Percentiles rank a stretch among this genome's conserved stretches.
These are phyloP conservation scores for Eugnorisma glareosa DNA, from an alignment of 2,888 invertebrate genomes.

Conservation along the genomic window DNA sequence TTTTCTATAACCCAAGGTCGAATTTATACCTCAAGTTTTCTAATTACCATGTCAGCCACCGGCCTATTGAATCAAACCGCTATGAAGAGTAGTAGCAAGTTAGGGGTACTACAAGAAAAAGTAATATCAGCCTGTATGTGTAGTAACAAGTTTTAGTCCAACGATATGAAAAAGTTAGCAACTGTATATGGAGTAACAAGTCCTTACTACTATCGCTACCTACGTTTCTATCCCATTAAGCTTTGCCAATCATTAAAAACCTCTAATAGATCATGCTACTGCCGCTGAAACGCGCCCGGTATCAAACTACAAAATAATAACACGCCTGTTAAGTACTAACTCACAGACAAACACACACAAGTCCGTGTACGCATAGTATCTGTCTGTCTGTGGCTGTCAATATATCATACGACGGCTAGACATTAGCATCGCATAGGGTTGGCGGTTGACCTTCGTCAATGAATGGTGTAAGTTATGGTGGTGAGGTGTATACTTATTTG, in stretches of 20 bases:
- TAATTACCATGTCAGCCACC: too few relatives aligned
- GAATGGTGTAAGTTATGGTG: slow-evolving; percentile 13
- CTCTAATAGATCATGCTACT: slow-evolving; percentile 61
- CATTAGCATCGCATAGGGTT: slow-evolving; percentile 79
- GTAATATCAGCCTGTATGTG: neutral
- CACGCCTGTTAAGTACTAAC: slow-evolving; percentile 75
- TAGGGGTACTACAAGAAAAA: neutral
- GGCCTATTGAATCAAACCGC: too few relatives aligned
- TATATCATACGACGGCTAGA: slow-evolving; percentile 84
- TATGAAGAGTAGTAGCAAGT: neutral
- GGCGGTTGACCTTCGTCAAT: slow-evolving; percentile 51
- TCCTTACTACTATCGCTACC: neutral
- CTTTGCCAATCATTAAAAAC: slow-evolving; percentile 48
- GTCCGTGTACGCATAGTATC: slow-evolving; percentile 69
- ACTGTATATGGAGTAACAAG: neutral
- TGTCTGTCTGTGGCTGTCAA: slow-evolving; percentile 82
- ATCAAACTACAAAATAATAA: slow-evolving; percentile 84
- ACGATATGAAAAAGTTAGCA: neutral
- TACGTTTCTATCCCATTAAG: slow-evolving; percentile 39
- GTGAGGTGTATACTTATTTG: slow-evolving; percentile 28
- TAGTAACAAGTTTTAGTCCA: neutral
- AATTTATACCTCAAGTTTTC: too few relatives aligned
- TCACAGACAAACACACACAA: slow-evolving; percentile 71
- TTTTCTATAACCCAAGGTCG: too few relatives aligned
- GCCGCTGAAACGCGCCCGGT: slow-evolving; percentile 62